Evolutionary conservation across 1,140 invertebrate genomes (phyloP), one percentile per base, ranked within the genome.

Genomic region (Microplitis demolitor): DNA sequence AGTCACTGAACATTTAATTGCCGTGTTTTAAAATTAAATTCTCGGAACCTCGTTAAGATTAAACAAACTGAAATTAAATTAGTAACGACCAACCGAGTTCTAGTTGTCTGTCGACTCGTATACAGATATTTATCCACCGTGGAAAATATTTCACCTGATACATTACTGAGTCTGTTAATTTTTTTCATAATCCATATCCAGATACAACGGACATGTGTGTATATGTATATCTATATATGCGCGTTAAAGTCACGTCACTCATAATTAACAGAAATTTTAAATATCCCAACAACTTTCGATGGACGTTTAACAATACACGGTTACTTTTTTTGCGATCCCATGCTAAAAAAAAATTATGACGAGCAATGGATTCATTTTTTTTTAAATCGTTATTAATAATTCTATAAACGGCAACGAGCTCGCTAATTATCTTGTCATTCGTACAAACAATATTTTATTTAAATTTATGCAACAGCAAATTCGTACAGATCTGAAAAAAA

Each of bases 31-130:
- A 75, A 74, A 75, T 45, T 76, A 69, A 76, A 74, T 80, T 79
- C 76, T 77, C 62, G 63, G 76, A 80, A 79, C 67, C 70, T 77
- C 73, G 75, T 80, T 79, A 76, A 77, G 74, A 76, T 61, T 61
- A 61, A 75, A 74, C 71, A 72, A 73, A 73, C 75, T 72, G 75
- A 69, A 72, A 70, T 75, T 77, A 76, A 81, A 78, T 78, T 76
- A 76, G 62, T 64, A 74, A 75, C 56, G 53, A 51, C 61, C 24
- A 63, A 33, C 37, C 50, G 69, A 72, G 35, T 56, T 11, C 60
- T 50, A 61, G 51, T 68, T 39, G 51, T 45, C 61, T 37, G 58
- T 66, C 39, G 14, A 34, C 34, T 51, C 39, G 45, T 62, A 67
- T 73, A 39, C 24, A 39, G 16, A 64, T 56, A 66, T 66, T 66